Conservation (phyloP, 2,888 invertebrate species). For the Nomada ruficornis region DNA sequence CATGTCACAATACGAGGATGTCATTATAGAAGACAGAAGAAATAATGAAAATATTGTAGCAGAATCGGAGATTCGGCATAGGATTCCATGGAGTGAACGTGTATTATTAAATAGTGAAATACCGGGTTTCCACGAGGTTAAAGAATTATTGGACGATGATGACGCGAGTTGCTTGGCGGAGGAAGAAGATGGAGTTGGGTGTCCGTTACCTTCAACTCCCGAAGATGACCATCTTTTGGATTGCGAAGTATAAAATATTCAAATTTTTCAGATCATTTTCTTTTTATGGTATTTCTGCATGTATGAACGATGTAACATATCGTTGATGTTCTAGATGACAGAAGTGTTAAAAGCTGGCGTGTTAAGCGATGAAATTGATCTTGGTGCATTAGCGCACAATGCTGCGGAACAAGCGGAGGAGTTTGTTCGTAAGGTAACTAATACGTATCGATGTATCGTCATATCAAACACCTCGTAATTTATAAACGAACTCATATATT, state of each 20-base stretch:
- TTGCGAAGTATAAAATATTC: conserved; percentile 87
- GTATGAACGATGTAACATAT: neutral
- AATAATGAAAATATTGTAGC: conserved; percentile 48
- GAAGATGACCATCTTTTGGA: conserved; percentile 93
- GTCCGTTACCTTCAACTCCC: conserved; percentile 93
- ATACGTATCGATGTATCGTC: neutral
- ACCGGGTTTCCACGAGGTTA: conserved; percentile 81
- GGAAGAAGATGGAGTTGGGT: conserved; percentile 93
- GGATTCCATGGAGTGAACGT: conserved; percentile 82
- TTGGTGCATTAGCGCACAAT: conserved; percentile 93
- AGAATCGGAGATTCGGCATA: conserved; percentile 77
- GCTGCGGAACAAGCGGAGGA: conserved; percentile 98
- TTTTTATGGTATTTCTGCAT: neutral
- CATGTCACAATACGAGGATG: conserved; percentile 77
- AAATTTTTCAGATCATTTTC: neutral
- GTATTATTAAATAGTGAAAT: conserved; percentile 80
- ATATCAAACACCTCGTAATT: neutral
- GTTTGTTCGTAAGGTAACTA: conserved; percentile 92
- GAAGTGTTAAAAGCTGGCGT: conserved; percentile 94
- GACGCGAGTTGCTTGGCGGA: conserved; percentile 85
- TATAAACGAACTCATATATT: neutral
- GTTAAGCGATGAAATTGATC: conserved; percentile 92
- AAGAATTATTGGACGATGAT: conserved; percentile 81
- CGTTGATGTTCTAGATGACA: conserved; percentile 87
- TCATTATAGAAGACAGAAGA: conserved; percentile 74